Percentiles rank a stretch among this genome's conserved stretches.
Evolutionary conservation across 2,888 invertebrate species (phyloP).

Genomic region (Ariolimax columbianus): DNA sequence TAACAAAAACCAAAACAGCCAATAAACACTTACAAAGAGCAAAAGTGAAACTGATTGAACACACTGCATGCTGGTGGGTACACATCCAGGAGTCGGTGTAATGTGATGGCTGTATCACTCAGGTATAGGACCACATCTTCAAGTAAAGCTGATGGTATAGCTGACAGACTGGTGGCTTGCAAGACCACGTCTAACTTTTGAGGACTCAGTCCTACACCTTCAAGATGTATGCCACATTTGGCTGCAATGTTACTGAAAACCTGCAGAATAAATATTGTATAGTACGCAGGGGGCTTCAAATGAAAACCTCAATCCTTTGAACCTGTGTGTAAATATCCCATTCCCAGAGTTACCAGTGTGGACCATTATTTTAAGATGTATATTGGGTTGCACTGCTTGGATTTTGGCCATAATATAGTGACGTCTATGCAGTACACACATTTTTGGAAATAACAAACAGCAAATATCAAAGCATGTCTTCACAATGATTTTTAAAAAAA

Average conservation of each 20-base stretch:
- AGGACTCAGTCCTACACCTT: conserved; percentile 60
- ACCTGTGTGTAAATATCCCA: too few species aligned
- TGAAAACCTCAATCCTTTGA: too few species aligned
- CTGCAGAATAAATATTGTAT: conserved; percentile 64
- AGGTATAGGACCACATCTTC: conserved; percentile 85
- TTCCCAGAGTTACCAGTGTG: too few species aligned
- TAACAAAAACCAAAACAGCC: too few species aligned
- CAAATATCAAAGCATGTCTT: too few species aligned
- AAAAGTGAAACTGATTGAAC: conserved; percentile 82
- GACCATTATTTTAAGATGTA: too few species aligned
- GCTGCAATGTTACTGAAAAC: conserved; percentile 76
- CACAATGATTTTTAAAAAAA: too few species aligned
- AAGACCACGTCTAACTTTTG: conserved; percentile 63
- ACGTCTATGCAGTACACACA: too few species aligned
- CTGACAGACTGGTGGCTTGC: conserved; percentile 55
- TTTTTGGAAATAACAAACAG: too few species aligned
- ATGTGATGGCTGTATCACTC: conserved; percentile 85
- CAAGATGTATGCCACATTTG: conserved; percentile 68
- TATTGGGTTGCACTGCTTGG: too few species aligned
- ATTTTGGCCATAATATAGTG: too few species aligned
- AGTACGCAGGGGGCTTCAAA: too few species aligned
- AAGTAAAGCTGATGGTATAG: conserved; percentile 77
- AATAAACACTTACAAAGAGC: conserved; percentile 63
- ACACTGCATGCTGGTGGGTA: conserved; percentile 82
- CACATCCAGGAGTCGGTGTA: conserved; percentile 85